A percentile compares a stretch with the other conserved stretches of the same genome.
Evolutionary conservation across 64 coral and sea anemone species (phyloP).

Genomic region (Dendrophyllia cribrosa): DNA sequence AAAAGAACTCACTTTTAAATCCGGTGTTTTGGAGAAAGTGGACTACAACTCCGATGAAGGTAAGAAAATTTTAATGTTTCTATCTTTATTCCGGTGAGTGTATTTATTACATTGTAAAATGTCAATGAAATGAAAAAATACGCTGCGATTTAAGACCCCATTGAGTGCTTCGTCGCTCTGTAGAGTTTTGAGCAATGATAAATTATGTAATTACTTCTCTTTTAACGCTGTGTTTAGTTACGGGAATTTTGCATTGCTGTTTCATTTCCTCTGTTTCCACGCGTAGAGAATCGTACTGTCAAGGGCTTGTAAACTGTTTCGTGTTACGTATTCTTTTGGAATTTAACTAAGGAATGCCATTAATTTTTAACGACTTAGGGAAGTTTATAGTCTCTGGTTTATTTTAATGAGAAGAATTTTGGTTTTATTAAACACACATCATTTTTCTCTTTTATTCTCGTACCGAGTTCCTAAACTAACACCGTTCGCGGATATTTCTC

Average conservation of each 20-base stretch:
- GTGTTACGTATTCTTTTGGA: conserved; percentile 70
- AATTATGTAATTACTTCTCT: conserved; percentile 62
- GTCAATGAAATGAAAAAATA: conserved; percentile 1
- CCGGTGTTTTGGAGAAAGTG: conserved; percentile 86
- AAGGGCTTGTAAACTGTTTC: conserved; percentile 40
- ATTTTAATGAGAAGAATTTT: conserved; percentile 92
- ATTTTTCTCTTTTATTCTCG: conserved; percentile 26
- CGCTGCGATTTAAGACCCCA: background rate
- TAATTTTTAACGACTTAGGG: conserved; percentile 86
- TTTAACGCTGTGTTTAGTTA: conserved; percentile 57
- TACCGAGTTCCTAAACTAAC: conserved; percentile 58
- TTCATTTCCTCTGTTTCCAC: conserved; percentile 22
- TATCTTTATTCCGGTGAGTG: background rate
- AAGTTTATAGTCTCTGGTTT: conserved; percentile 94
- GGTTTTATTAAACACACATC: conserved; percentile 80
- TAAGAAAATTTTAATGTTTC: conserved; percentile 40
- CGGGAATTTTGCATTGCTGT: background rate
- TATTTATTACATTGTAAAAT: conserved; percentile 18
- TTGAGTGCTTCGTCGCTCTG: conserved; percentile 3
- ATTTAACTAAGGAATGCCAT: conserved; percentile 94
- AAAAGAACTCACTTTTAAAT: conserved; percentile 97
- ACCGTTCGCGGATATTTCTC: conserved; percentile 31
- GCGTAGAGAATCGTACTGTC: background rate
- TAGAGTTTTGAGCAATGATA: conserved; percentile 41
- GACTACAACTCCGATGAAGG: conserved; percentile 96